phyloP scores from a whole-genome alignment of 2,113 vertebrate species.

The Gobio gobio region DNA sequence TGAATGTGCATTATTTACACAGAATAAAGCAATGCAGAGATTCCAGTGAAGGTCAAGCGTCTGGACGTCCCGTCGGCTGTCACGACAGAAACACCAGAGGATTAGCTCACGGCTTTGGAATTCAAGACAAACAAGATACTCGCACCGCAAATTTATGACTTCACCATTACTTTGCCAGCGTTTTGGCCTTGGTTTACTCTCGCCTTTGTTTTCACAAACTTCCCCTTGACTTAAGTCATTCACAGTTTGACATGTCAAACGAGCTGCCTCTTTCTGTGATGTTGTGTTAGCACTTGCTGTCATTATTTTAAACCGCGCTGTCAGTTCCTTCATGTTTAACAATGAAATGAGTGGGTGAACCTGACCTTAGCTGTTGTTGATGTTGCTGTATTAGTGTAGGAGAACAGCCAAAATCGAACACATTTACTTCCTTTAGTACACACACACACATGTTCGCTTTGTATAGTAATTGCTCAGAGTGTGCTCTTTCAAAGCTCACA shows the following conservation, averaged over 20 bases:
- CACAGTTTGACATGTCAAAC: slow-evolving; percentile 43
- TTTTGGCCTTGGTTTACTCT: slow-evolving; percentile 26
- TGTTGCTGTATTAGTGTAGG: slow-evolving; percentile 23
- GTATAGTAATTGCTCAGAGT: not conserved
- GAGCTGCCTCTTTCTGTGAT: not conserved
- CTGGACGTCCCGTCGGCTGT: not conserved
- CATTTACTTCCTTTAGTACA: not conserved
- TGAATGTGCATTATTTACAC: slow-evolving; percentile 21
- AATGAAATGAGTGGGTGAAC: slow-evolving; percentile 26
- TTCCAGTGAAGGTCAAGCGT: slow-evolving; percentile 13
- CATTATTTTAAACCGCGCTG: not conserved
- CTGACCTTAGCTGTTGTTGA: not conserved
- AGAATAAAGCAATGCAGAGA: slow-evolving; percentile 6
- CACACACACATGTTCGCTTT: not conserved
- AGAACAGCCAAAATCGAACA: slow-evolving; percentile 21
- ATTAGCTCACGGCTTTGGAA: slow-evolving; percentile 66
- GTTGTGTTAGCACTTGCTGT: slow-evolving; percentile 45
- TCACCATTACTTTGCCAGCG: slow-evolving; percentile 47
- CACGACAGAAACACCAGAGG: slow-evolving; percentile 54
- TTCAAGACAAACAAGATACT: slow-evolving; percentile 66
- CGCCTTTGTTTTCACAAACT: slow-evolving; percentile 39
- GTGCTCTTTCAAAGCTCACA: not conserved
- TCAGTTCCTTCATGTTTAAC: slow-evolving; percentile 21
- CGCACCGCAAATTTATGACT: slow-evolving; percentile 62
- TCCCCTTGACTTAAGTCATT: slow-evolving; percentile 3